Base-by-base conservation (phyloP, 2,797 vertebrate species). In the Phataginus tetradactyla region DNA sequence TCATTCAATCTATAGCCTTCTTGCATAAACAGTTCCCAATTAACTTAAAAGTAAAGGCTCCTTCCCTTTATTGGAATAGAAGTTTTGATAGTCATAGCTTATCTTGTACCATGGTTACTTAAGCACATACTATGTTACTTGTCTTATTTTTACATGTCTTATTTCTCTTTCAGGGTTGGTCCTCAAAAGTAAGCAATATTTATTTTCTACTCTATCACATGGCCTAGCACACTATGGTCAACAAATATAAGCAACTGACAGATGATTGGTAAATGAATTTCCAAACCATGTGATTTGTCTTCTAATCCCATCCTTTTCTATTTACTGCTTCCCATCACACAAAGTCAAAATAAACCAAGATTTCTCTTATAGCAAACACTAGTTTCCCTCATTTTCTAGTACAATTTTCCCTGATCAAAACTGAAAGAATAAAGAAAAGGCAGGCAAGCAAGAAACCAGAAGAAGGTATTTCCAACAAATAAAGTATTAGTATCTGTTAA, bases 151-250 rank as follows among this genome's bases (percentile, higher is more conserved):
- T 86, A 51, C 5, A 32, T 37, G 7, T 59, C 11, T 83, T 83
- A 81, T 86, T 90, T 94, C 17, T 79, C 21, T 42, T 71, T 68
- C 20, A 88, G 10, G 25, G 8, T 83, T 37, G 51, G 20, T 42
- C n/a, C 37, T 86, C 25, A 83, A 86, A 93, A 74, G 12, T 53
- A 69, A 37, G 21, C 13, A 94, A 51, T 12, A 83, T 92, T 85
- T 77, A 66, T 90, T 95, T 57, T 68, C 81, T 87, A 90, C 32
- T 64, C 12, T 20, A 83, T 86, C 63, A 75, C n/a, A 78, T n/a
- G 12, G 53, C 32, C 10, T 51, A 84, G 42, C 34, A 94, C 4
- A 68, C 6, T 29, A 11, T 88, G 68, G 2, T 8, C 37, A 91
- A 45, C 37, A 92, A 74, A 63, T 64, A 1, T 74, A 90, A 88